Evolutionary conservation across 1,140 invertebrate genomes (phyloP), one percentile per base, ranked within the genome.

Genomic region (Gonioctena quinquepunctata): DNA sequence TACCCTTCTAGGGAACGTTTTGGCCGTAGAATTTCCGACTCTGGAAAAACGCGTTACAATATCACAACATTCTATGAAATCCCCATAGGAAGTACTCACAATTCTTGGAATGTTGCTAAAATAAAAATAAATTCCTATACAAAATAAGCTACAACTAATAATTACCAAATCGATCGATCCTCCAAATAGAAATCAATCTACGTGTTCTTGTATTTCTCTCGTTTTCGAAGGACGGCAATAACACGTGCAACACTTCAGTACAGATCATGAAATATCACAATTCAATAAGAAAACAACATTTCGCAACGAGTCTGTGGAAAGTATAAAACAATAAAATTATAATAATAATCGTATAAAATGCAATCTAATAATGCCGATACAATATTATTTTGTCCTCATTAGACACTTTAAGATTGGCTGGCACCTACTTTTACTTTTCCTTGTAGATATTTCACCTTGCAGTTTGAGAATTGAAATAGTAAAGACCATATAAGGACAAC

Each of bases 401-500:
- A 21, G 54, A 25, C 13, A 56, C 52, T 56, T 23, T 18, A 56
- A 56, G 22, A 19, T 21, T 42, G 21, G 8, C 22, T 23, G 23
- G 66, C 61, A 68, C 70, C 70, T 71, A 71, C 70, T 71, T 71
- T 71, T 71, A 71, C 70, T 71, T 71, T 71, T 71, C 70, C 70
- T 71, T 71, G 70, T 71, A 68, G 19, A 67, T 68, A 71, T 71
- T 19, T 71, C 65, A 71, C 70, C 69, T 69, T 69, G 67, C 13
- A 42, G 33, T 42, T 42, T 42, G 33, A 42, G 33, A 4, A 42
- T 3, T 48, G 64, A 48, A 60, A 54, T 22, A 49, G 56, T 64
- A 52, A 66, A 26, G 49, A 66, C 33, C 69, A 48, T 70, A 66
- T 66, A 70, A 66, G 64, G 69, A 56, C 69, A 70, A 57, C 28